A percentile compares a stretch with the other conserved stretches of the same genome.
Evolutionary conservation across 2,113 vertebrate species (phyloP).

Genomic region (human): DNA sequence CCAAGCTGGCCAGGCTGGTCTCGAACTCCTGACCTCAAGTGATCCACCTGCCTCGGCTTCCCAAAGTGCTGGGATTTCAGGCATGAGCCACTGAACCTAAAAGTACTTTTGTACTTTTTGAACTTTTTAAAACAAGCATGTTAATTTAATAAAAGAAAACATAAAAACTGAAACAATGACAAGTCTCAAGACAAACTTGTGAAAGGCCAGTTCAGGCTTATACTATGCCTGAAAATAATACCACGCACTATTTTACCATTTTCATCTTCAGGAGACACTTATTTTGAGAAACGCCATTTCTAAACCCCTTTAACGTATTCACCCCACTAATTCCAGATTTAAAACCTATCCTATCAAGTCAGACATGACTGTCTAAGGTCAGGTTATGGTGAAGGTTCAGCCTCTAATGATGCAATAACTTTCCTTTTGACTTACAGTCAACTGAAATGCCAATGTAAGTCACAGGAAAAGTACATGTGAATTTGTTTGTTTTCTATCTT

Average conservation of each 20-base stretch:
- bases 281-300: neutral
- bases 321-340: conserved; percentile 27
- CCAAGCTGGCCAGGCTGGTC: too few species aligned
- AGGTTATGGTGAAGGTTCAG: neutral
- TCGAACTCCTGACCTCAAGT: too few species aligned
- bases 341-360: conserved; percentile 1
- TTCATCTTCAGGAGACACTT: conserved; percentile 29
- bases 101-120: neutral
- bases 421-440: neutral
- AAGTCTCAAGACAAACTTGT: conserved; percentile 8
- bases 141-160: conserved; percentile 33
- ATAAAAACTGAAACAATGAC: conserved; percentile 23
- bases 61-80: too few species aligned
- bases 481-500: neutral
- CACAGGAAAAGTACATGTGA: neutral
- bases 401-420: neutral
- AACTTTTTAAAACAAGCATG: neutral
- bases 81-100: too few species aligned
- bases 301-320: neutral
- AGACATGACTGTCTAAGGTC: conserved; percentile 20
- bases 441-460: conserved; percentile 28
- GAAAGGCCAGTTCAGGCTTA: neutral
- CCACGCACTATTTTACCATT: conserved; percentile 15
- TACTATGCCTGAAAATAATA: neutral
- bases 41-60: too few species aligned